A percentile compares a stretch with the other conserved stretches of the same genome.
Evolutionary conservation across 2,113 vertebrate species (phyloP).

Genomic region (Tachysurus fulvidraco): DNA sequence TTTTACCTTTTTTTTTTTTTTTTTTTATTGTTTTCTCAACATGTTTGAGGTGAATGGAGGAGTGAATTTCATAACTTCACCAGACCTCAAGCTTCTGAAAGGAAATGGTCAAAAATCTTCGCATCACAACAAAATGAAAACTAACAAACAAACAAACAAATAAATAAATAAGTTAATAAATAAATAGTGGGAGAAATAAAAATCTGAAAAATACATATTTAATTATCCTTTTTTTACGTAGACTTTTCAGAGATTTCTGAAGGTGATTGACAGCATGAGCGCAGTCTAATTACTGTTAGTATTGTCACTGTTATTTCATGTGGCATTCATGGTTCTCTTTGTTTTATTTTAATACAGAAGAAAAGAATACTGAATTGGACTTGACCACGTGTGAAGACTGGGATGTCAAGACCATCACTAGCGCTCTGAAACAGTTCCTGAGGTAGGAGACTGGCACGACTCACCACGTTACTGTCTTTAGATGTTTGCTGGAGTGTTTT

Average conservation of each 20-base stretch:
- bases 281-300: too few species aligned
- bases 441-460: constrained; percentile 73
- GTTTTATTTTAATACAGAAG: constrained; percentile 68
- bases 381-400: constrained; percentile 84
- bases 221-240: neutral
- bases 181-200: neutral
- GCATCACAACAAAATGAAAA: neutral
- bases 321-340: constrained; percentile 12
- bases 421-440: constrained; percentile 91
- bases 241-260: neutral
- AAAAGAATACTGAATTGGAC: constrained; percentile 86
- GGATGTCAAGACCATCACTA: constrained; percentile 97
- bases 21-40: constrained; percentile 48
- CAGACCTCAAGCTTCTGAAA: neutral
- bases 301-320: neutral
- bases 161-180: neutral
- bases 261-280: neutral
- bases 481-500: neutral
- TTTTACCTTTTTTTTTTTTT: neutral
- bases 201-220: neutral
- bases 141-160: too few species aligned
- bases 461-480: neutral
- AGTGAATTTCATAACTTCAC: neutral
- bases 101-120: neutral
- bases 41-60: neutral